phyloP scores from a whole-genome alignment of 2,113 vertebrate species.

The Oxyura jamaicensis region DNA sequence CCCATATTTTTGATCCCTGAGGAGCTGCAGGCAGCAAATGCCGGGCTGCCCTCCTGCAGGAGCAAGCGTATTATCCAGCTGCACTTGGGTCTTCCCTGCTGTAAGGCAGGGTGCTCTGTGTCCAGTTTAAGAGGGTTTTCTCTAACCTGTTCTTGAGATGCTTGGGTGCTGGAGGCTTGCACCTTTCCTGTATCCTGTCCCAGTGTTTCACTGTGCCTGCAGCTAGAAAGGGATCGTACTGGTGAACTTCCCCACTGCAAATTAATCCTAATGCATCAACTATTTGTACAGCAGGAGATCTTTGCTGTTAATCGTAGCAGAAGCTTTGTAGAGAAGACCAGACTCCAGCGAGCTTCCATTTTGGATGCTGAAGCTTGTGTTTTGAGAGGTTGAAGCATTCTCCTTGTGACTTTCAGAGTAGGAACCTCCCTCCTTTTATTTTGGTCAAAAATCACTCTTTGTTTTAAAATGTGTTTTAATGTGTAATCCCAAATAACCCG shows the following conservation, averaged over 20 bases:
- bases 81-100: neutral
- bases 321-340: neutral
- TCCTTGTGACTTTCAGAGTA: neutral
- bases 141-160: neutral
- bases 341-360: neutral
- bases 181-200: neutral
- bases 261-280: neutral
- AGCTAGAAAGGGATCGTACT: rapidly evolving
- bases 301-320: neutral
- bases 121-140: neutral
- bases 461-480: neutral
- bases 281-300: neutral
- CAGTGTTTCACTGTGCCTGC: neutral
- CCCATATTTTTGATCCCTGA: neutral
- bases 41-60: rapidly evolving
- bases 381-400: neutral
- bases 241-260: neutral
- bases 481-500: neutral
- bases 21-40: neutral
- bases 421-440: neutral
- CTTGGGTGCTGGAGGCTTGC: neutral
- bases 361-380: neutral
- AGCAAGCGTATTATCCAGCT: neutral
- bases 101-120: neutral
- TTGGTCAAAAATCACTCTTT: neutral